A percentile compares a stretch with the other conserved stretches of the same genome.
phyloP scores from a whole-genome alignment of 2,113 vertebrate genomes.

The Rhea pennata region DNA sequence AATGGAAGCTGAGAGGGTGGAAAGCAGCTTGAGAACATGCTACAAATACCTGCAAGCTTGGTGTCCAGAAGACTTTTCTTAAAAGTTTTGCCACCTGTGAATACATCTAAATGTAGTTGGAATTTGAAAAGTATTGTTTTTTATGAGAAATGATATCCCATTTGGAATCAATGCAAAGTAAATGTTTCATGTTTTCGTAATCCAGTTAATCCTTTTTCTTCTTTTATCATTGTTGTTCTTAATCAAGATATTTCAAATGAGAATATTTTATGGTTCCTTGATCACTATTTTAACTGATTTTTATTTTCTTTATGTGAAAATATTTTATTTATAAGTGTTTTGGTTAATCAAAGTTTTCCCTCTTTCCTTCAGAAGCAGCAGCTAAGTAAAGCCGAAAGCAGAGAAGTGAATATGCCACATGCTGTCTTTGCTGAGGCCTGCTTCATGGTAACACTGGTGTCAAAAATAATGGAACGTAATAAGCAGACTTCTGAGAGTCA shows the following conservation, averaged over 20 bases:
- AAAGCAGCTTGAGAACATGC: not conserved
- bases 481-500: not conserved
- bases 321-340: not conserved
- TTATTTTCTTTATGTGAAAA: not conserved
- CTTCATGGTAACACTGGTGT: not conserved
- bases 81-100: not conserved
- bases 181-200: not conserved
- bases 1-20: not conserved
- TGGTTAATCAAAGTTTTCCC: rapidly evolving
- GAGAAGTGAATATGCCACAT: not conserved
- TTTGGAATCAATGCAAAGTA: not conserved
- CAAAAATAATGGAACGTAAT: not conserved
- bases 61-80: not conserved
- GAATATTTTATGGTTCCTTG: not conserved
- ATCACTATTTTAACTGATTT: not conserved
- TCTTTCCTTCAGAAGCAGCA: not conserved
- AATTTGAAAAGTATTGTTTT: not conserved
- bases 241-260: not conserved
- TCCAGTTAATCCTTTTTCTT: not conserved
- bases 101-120: not conserved
- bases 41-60: not conserved
- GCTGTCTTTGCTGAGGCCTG: not conserved
- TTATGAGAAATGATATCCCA: not conserved
- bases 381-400: not conserved
- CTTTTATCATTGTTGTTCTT: not conserved